Base-by-base conservation (phyloP, 2,113 vertebrate species). In the Laterallus jamaicensis region DNA sequence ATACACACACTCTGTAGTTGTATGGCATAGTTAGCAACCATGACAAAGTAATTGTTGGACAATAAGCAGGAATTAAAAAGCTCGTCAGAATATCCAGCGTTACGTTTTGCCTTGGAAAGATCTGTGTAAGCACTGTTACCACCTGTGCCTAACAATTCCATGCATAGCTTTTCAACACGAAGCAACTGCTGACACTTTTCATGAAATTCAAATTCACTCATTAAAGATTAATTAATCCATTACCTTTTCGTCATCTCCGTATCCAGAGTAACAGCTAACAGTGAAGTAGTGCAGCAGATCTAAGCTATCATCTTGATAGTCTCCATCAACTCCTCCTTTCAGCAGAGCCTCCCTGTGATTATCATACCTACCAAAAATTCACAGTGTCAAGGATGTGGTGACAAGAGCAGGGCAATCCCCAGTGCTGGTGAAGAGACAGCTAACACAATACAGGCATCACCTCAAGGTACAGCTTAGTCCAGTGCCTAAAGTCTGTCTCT, bases 251-350 rank as follows among this genome's bases (percentile, higher is more conserved):
- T 99, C 99, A 91, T 99, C 99, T 37, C 98, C 99, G 25, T 98
- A 99, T 70, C 99, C 99, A 24, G 98, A 99, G 79, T 99, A 99
- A 95, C 99, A 99, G 82, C 98, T 99, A 40, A 99, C 99, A 4
- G 99, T 99, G 97, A 99, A 99, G 83, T 98, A 99, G 92, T 39
- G 98, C 59, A 99, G 97, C 70, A 99, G 96, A 95, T 99, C 99
- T 77, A 99, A 95, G 55, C 98, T 99, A 95, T 99, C 98, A 22
- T 99, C 99, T 70, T 98, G 98, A 93, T 98, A 99, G 19, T 99
- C 99, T 47, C 98, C 99, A 67, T 98, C 98, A 66, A 98, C 90
- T 11, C 99, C 99, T 31, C 99, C 99, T 97, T 98, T 99, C 85
- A 99, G 97, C 78, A 99, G 96, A 47, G 99, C 99, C 9, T 99